Base-by-base conservation (phyloP, 1,140 invertebrate species). In the Brachionus sp. region DNA sequence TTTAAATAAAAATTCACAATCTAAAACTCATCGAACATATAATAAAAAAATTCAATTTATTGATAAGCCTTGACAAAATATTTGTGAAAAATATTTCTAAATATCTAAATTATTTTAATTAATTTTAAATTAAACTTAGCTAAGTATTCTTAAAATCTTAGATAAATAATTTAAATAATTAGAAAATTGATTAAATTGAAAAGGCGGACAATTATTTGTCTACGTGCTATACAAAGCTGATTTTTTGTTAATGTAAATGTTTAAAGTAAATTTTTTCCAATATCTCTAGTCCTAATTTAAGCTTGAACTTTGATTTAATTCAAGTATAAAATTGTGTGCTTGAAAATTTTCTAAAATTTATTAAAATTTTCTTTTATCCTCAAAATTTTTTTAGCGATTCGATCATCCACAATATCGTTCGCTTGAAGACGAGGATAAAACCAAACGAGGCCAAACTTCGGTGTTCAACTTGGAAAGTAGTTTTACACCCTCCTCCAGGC, bases 401-500 rank as follows among this genome's bases (percentile, higher is more conserved):
- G 37, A 73, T 42, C 68, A 73, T 10, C 16, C 39, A 16, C 16
- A 73, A 16, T 23, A 73, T 44, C n/a, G 37, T 42, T 73, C 39
- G 37, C 33, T 42, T 73, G 7, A 73, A 6, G 37, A 42, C 33
- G 68, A 42, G 37, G 37, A 16, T 16, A 1, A 70, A 16, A 39
- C 10, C 5, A 39, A 39, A 73, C 19, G 37, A 73, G 37, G 68
- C 68, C 68, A 73, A 16, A 66, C 68, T 44, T 73, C 37, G 37
- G 68, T 73, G 37, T 73, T 73, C 1, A 73, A 23, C 37, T 44
- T 9, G 37, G 1, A 23, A 75, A 44, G 29, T 50, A 46, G 42
- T 75, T 75, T 9, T 75, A 23, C 12, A 39, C 70, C 39, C 42
- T 46, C 70, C 42, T 75, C 42, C 39, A 75, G 70, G 70, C 42